A percentile compares a stretch with the other conserved stretches of the same genome.
These are phyloP conservation scores for Dromaius novaehollandiae DNA, from an alignment of 2,113 vertebrate species.

Conservation along the genomic window DNA sequence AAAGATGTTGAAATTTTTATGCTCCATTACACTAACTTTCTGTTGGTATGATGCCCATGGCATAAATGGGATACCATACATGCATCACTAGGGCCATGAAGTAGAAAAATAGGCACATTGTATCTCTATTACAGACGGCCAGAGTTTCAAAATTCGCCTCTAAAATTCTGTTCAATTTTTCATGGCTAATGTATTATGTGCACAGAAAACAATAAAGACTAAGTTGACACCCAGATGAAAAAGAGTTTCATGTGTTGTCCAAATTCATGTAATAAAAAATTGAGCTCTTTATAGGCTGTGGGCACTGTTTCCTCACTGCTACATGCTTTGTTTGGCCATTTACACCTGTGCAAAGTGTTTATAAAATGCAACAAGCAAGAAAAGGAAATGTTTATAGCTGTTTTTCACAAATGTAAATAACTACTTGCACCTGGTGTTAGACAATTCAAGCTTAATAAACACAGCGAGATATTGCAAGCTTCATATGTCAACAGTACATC, in stretches of 20 bases:
- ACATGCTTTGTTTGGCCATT: neutral
- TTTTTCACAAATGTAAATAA: neutral
- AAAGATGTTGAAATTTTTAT: neutral
- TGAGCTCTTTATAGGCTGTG: neutral
- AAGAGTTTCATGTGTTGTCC: neutral
- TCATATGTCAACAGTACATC: neutral
- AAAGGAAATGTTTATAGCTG: neutral
- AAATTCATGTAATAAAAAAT: neutral
- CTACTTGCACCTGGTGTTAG: neutral
- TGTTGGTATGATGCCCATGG: neutral
- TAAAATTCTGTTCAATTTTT: neutral
- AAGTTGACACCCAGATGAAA: neutral
- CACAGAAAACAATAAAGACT: neutral
- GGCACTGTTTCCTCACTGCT: neutral
- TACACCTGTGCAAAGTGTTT: neutral
- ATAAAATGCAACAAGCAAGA: neutral
- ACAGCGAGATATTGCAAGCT: neutral
- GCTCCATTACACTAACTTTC: neutral
- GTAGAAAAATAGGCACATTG: neutral
- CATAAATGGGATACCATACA: neutral
- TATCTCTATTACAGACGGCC: neutral
- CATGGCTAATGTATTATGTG: neutral
- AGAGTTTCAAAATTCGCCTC: neutral
- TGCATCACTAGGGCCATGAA: neutral
- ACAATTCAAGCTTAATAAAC: neutral